Evolutionary conservation across 1,140 invertebrate genomes (phyloP), one percentile per base, ranked within the genome.

Genomic region (Limonius californicus): DNA sequence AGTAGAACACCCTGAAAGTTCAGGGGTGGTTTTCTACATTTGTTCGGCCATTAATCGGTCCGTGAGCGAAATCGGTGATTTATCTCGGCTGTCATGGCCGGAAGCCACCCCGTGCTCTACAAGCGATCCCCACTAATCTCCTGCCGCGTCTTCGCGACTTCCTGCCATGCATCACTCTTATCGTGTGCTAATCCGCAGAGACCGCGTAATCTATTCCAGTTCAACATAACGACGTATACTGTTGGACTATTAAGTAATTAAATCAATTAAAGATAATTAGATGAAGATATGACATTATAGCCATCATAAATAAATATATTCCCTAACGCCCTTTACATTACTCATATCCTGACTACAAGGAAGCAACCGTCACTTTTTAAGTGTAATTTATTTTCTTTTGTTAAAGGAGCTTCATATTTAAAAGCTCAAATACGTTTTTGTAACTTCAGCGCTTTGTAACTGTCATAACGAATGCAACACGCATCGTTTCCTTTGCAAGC

Each of bases 1-100:
- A 50, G 45, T 50, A 50, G 45, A 50, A 50, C 45, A 50, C 7
- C 45, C 45, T 50, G 16, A 50, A 50, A 50, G 45, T 50, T 50
- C 45, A 50, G 20, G 45, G 72, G 68, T 70, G 70, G 71, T 74
- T 74, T 74, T 74, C 69, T 69, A 68, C 74, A 75, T 74, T 76
- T 76, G 73, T 72, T 70, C 69, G 68, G 57, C 67, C 72, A 75
- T 75, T 76, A 74, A 76, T 76, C 72, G 73, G 64, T 43, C 64
- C 66, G 64, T 62, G 47, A 62, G 57, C 63, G 59, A 67, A 57
- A 61, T 62, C 60, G 72, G 71, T 75, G 73, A 76, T 74, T 76
- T 76, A 76, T 70, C 69, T 70, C 47, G 45, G 43, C 65, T 72
- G 74, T 74, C 74, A 72, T 60, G 71, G 66, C 70, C 71, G 72